Conservation (phyloP, 2,797 vertebrate species). For the Darevskia mixta region DNA sequence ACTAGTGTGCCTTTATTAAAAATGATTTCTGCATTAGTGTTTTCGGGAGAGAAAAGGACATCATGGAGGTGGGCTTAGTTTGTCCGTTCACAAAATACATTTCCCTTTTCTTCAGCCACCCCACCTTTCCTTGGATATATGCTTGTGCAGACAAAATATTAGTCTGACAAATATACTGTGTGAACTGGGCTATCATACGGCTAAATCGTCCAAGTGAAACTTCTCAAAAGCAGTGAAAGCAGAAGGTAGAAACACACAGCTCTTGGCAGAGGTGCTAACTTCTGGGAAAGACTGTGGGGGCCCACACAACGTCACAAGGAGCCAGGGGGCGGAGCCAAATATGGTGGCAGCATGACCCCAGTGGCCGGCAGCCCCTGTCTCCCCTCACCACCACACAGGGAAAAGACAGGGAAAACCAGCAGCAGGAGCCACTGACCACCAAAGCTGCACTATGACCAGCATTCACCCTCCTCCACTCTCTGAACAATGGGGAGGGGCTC, state of each 20-base stretch:
- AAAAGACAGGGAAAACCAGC: no score
- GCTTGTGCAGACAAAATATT: not conserved
- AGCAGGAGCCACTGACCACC: no score
- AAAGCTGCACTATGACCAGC: no score
- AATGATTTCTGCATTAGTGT: not conserved
- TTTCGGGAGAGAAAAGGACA: not conserved
- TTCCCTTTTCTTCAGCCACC: no score
- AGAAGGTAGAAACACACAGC: not conserved
- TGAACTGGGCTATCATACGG: not conserved
- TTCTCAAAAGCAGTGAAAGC: not conserved
- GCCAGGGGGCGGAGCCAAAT: no score
- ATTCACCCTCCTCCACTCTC: no score
- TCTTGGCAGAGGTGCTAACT: not conserved
- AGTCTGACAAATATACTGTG: not conserved
- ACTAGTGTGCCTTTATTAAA: not conserved
- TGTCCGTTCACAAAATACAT: not conserved
- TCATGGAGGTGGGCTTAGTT: not conserved
- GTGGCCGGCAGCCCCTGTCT: no score
- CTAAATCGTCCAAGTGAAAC: not conserved
- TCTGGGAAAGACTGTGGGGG: no score
- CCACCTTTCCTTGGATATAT: not conserved
- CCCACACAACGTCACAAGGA: no score
- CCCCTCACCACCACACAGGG: no score
- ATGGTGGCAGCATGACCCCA: no score
- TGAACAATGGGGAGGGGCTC: no score